Percentiles rank a stretch among this genome's conserved stretches.
Conservation (phyloP, 2,797 vertebrate species). For the Rhinatrema bivittatum region DNA sequence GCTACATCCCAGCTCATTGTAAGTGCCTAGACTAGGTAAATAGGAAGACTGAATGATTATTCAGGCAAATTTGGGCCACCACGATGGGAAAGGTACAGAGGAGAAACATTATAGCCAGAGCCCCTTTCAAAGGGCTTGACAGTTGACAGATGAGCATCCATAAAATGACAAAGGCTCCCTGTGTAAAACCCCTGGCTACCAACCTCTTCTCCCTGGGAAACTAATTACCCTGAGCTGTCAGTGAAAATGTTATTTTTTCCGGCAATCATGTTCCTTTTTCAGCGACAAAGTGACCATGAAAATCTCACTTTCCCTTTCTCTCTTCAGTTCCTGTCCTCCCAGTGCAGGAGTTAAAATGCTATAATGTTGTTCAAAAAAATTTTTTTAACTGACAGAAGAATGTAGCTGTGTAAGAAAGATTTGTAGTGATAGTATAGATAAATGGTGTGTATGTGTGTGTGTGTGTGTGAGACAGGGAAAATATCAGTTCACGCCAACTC, state of each 20-base stretch:
- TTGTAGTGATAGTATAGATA: not conserved
- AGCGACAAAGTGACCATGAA: slow-evolving; percentile 17
- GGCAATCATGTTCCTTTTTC: slow-evolving; percentile 46
- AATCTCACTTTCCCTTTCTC: slow-evolving; percentile 8
- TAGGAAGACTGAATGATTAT: slow-evolving; percentile 53
- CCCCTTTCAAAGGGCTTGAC: slow-evolving; percentile 69
- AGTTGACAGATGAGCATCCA: slow-evolving; percentile 75
- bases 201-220: slow-evolving; percentile 65
- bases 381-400: not conserved
- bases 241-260: slow-evolving; percentile 60
- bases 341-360: not conserved
- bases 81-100: slow-evolving; percentile 63
- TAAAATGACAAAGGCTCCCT: slow-evolving; percentile 69
- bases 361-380: not conserved
- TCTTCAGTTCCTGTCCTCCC: slow-evolving; percentile 5
- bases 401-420: slow-evolving; percentile 2
- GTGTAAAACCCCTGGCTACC: slow-evolving; percentile 49
- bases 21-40: slow-evolving; percentile 58
- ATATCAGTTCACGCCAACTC: not conserved
- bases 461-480: not conserved
- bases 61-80: slow-evolving; percentile 57
- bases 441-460: too few species aligned
- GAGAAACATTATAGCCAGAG: slow-evolving; percentile 56
- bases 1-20: slow-evolving; percentile 49
- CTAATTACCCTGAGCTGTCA: slow-evolving; percentile 55